Conservation (phyloP, 2,113 vertebrate genomes). For the cat (Felis catus) region DNA sequence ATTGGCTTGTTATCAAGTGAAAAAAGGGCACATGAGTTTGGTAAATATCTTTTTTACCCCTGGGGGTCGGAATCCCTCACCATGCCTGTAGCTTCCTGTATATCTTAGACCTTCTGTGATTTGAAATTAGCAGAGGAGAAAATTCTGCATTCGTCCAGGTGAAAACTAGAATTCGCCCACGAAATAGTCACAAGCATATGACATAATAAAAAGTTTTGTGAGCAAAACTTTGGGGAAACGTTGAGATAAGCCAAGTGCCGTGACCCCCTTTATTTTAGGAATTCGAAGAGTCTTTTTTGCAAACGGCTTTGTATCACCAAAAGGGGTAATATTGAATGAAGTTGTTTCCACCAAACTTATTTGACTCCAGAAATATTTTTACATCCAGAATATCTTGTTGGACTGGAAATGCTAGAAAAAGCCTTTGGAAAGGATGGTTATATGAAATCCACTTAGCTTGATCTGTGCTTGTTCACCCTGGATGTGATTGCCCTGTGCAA, state of each 20-base stretch:
- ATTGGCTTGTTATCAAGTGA: not conserved
- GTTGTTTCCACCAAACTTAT: not conserved
- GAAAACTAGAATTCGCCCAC: not conserved
- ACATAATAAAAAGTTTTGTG: not conserved
- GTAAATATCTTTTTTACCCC: not conserved
- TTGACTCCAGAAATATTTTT: conserved; percentile 13
- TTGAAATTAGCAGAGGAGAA: conserved; percentile 24
- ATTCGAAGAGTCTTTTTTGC: not conserved
- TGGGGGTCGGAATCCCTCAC: not conserved
- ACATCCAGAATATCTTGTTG: not conserved
- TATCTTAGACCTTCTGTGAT: not conserved
- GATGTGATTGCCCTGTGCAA: not conserved
- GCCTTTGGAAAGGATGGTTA: not conserved
- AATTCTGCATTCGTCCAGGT: not conserved
- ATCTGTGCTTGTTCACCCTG: not conserved
- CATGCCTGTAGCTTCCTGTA: not conserved
- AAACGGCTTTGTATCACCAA: not conserved
- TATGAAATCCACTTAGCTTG: not conserved
- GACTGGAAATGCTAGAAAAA: not conserved
- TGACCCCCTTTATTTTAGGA: not conserved
- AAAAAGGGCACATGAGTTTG: not conserved
- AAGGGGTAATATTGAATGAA: not conserved
- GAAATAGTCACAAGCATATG: not conserved
- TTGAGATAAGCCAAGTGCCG: not conserved
- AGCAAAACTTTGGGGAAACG: not conserved